These are phyloP conservation scores for Hippopotamus amphibius DNA, from an alignment of 2,113 vertebrate species.

Conservation along the genomic window DNA sequence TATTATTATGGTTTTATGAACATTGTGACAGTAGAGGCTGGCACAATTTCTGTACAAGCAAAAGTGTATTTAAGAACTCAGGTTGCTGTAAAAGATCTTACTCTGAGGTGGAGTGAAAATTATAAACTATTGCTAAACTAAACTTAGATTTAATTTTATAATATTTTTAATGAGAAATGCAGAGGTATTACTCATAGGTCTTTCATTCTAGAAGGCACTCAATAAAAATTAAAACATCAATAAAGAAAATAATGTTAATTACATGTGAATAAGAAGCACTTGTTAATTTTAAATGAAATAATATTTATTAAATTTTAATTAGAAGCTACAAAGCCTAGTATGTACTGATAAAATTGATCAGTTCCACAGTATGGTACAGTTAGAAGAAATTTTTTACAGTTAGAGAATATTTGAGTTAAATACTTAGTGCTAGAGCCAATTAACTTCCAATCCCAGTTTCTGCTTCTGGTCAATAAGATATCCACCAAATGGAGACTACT, in stretches of 20 bases:
- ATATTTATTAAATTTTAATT: background rate
- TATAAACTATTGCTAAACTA: background rate
- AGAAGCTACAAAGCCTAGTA: background rate
- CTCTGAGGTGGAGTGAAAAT: background rate
- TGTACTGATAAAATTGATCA: background rate
- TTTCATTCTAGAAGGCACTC: background rate
- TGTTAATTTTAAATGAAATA: background rate
- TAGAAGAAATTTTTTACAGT: background rate
- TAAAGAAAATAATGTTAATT: background rate
- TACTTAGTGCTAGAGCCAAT: background rate
- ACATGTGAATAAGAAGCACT: background rate
- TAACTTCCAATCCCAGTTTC: background rate
- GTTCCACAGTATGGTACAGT: background rate
- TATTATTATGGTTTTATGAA: conserved; percentile 62
- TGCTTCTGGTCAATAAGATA: background rate
- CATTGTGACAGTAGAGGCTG: conserved; percentile 28
- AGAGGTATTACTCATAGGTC: background rate
- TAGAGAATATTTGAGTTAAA: background rate
- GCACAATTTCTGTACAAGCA: conserved; percentile 2
- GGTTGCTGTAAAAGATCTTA: background rate
- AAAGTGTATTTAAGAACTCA: conserved; percentile 32
- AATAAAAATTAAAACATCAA: background rate
- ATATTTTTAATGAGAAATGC: background rate
- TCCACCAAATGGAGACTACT: background rate
- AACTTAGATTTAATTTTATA: conserved; percentile 36